A percentile compares a stretch with the other conserved stretches of the same genome.
phyloP scores from a whole-genome alignment of 2,113 vertebrate species.

The Amblyopsis rosae region DNA sequence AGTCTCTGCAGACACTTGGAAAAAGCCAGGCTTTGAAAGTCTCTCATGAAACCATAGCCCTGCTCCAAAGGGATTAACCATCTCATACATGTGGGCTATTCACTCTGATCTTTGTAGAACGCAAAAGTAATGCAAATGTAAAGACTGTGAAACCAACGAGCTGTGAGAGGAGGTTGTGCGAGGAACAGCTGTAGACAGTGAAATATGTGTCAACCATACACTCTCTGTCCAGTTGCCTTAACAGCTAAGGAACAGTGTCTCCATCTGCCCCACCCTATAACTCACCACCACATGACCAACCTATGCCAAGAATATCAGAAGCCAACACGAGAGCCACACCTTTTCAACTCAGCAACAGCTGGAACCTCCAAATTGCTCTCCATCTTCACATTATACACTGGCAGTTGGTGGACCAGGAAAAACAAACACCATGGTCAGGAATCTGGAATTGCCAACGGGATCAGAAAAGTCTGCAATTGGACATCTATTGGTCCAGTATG shows the following conservation, averaged over 20 bases:
- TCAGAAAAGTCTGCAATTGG: slow-evolving; percentile 12
- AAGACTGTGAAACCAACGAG: slow-evolving; percentile 3
- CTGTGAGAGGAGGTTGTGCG: background rate
- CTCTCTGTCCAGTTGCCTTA: slow-evolving; percentile 20
- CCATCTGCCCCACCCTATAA: slow-evolving; percentile 57
- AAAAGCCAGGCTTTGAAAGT: slow-evolving; percentile 16
- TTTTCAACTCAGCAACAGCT: slow-evolving; percentile 58
- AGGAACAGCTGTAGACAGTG: slow-evolving; percentile 21
- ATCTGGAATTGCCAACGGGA: slow-evolving; percentile 55
- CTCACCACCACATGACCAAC: slow-evolving; percentile 28
- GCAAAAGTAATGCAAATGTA: slow-evolving; percentile 17
- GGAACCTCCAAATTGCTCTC: slow-evolving; percentile 35
- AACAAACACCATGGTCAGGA: slow-evolving; percentile 28
- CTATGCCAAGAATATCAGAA: slow-evolving; percentile 54
- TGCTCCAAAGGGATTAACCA: slow-evolving; percentile 50
- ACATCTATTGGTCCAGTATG: slow-evolving; percentile 24
- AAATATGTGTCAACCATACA: slow-evolving; percentile 20
- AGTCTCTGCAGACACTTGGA: slow-evolving; percentile 16
- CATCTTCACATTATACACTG: slow-evolving; percentile 30
- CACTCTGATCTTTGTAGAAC: slow-evolving; percentile 43
- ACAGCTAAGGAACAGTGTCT: slow-evolving; percentile 11
- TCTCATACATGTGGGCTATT: slow-evolving; percentile 34
- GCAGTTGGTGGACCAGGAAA: slow-evolving; percentile 45
- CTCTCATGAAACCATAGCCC: slow-evolving; percentile 30
- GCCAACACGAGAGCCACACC: slow-evolving; percentile 22